These are phyloP conservation scores for Callyntrura sp. DNA, from an alignment of 2,888 invertebrate genomes.

Conservation along the genomic window DNA sequence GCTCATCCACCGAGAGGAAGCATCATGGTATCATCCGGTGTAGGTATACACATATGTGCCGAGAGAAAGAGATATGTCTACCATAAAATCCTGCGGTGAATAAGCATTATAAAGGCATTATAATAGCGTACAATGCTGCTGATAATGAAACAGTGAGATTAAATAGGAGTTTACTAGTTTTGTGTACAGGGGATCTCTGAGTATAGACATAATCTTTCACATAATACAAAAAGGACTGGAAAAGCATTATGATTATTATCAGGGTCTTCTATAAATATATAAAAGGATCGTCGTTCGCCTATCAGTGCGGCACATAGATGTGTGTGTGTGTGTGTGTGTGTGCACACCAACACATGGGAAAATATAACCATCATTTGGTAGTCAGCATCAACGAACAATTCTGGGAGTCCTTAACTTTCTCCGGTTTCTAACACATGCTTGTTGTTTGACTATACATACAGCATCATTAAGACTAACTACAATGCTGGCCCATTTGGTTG, in stretches of 20 bases:
- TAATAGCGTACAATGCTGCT: not conserved
- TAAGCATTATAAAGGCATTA: not conserved
- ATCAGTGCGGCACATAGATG: not conserved
- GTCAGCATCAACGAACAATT: constrained; percentile 10
- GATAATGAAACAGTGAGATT: constrained; percentile 12
- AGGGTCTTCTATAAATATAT: not conserved
- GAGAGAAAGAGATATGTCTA: not conserved
- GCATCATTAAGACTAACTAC: constrained; percentile 31
- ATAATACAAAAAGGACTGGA: not conserved
- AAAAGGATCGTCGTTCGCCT: not conserved
- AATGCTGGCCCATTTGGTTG: not conserved
- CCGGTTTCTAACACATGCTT: not conserved
- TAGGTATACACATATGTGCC: not conserved
- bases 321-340: not conserved
- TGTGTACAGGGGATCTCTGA: constrained; percentile 17
- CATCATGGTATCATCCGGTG: not conserved
- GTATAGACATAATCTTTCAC: not conserved
- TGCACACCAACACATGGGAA: not conserved
- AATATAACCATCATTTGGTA: not conserved
- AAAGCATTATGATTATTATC: constrained; percentile 32
- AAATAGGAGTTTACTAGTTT: constrained; percentile 6
- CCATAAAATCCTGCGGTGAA: not conserved
- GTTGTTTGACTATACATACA: constrained; percentile 2
- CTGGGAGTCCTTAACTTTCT: constrained; percentile 37
- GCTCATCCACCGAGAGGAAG: constrained; percentile 8